Base-by-base conservation (phyloP, 2,888 invertebrate genomes). In the Suillia variegata region DNA sequence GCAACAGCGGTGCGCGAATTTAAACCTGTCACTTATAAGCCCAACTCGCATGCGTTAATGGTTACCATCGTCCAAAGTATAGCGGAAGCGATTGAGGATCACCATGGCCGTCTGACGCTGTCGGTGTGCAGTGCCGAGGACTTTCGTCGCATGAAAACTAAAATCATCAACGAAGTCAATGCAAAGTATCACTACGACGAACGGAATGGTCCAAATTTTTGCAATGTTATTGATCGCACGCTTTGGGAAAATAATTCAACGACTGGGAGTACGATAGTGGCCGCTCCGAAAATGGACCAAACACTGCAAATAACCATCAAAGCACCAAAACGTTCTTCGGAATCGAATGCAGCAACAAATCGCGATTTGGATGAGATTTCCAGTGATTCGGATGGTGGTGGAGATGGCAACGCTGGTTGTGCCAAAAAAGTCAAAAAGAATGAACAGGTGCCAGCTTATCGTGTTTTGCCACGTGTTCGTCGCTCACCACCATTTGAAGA, bases 11-110 rank as follows among this genome's bases (percentile, higher is more conserved):
- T 85, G 68, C 82, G 84, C 1, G 82, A 87, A 54, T 82, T 91
- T 59, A 83, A 84, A 38, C 87, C 88, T 54, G 87, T 87, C 78
- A 86, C 87, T 71, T 83, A 85, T 70, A 86, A 87, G 53, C 80
- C 84, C 54, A 87, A 87, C 73, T 86, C 85, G 71, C 85, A 87
- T 70, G 74, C 82, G 26, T 64, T 82, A 73, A 74, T 84, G 82
- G 82, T 81, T 78, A 71, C 73, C 2, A 73, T 82, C 15, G 83
- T 88, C 56, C 86, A 85, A 60, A 84, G 84, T 60, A 77, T 84
- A 64, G 87, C 87, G 56, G 87, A 88, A 79, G 87, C 88, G 62
- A 89, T 93, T 70, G 92, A 92, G 80, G 86, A 88, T 75, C 87
- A 87, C 73, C 89, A 87, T 78, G 93, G 93, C 1, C 87, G 92